Conservation (phyloP, 2,888 invertebrate genomes). For the Sphecodes monilicornis region DNA sequence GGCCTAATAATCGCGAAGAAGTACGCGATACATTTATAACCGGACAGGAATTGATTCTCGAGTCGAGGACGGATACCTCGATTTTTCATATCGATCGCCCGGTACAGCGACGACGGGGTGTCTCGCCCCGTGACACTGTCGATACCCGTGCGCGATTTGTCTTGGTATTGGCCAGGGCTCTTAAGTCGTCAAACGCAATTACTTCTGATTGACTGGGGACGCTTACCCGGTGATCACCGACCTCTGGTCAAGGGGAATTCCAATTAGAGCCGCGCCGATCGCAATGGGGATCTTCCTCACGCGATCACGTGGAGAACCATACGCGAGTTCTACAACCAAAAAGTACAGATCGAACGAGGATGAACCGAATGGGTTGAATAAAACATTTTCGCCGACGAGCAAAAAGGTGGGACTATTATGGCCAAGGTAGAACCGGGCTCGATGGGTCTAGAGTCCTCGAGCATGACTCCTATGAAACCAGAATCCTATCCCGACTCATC, state of each 20-base stretch:
- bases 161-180: slow-evolving; percentile 12
- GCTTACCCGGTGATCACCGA: slow-evolving; percentile 16
- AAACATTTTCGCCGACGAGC: slow-evolving; percentile 10
- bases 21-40: slow-evolving; percentile 48
- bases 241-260: slow-evolving; percentile 9
- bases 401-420: neutral
- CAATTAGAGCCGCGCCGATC: slow-evolving; percentile 28
- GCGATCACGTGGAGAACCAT: neutral
- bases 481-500: neutral
- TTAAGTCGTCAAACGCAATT: slow-evolving; percentile 47
- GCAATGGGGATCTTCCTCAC: slow-evolving; percentile 25
- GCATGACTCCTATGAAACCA: neutral
- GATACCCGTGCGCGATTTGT: slow-evolving; percentile 32
- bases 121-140: slow-evolving; percentile 22
- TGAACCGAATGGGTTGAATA: neutral
- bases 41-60: slow-evolving; percentile 44
- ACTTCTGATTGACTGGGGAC: slow-evolving; percentile 27
- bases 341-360: neutral
- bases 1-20: slow-evolving; percentile 51
- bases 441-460: neutral
- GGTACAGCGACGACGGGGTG: neutral
- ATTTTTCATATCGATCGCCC: slow-evolving; percentile 51
- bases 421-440: neutral
- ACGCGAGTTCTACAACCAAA: neutral
- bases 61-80: neutral